Evolutionary conservation across 2,888 invertebrate species (phyloP), one percentile per base, ranked within the genome.

Genomic region (Tenthredo distinguenda): DNA sequence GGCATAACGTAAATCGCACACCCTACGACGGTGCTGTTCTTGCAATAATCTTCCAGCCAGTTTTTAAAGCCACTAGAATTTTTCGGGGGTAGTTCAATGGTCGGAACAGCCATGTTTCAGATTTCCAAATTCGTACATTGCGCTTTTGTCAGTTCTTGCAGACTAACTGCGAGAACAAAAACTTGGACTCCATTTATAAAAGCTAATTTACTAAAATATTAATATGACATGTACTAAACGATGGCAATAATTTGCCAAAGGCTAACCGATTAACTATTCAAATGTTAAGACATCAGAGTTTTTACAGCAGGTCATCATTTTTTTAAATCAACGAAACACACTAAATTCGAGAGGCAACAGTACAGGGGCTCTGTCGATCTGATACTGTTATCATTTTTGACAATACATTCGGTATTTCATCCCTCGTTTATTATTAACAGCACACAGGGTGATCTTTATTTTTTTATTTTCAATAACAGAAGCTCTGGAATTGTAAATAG

Each of bases 41-140:
- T n/a, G 0, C 76, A 84, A 26, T 72, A 84, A 76, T 84, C 84
- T 0, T 43, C 18, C 15, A 76, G 7, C 82, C 65, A 82, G 5
- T 65, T 6, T 43, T 65, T 65, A 1, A 82, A 58, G 34, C n/a
- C 15, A 12, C 79, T 31, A 37, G 18, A 58, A 26, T 47, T 76
- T 47, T 21, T 43, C 1, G 43, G 21, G 5, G 21, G 7, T 26
- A 21, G 4, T 62, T 7, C 10, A 2, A 62, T 62, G 2, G 62
- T 26, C 4, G 62, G 10, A 62, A 62, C 5, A 62, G 26, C 26
- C 26, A 62, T 62, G 12, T 26, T 62, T 62, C 62, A 26, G 26
- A 18, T 55, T 55, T 7, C 7, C 55, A 1, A n/a, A 55, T n/a
- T n/a, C 55, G n/a, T 6, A 2, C 18, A 55, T n/a, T 6, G n/a